phyloP scores from a whole-genome alignment of 2,797 vertebrate species.

The Pipistrellus pygmaeus region DNA sequence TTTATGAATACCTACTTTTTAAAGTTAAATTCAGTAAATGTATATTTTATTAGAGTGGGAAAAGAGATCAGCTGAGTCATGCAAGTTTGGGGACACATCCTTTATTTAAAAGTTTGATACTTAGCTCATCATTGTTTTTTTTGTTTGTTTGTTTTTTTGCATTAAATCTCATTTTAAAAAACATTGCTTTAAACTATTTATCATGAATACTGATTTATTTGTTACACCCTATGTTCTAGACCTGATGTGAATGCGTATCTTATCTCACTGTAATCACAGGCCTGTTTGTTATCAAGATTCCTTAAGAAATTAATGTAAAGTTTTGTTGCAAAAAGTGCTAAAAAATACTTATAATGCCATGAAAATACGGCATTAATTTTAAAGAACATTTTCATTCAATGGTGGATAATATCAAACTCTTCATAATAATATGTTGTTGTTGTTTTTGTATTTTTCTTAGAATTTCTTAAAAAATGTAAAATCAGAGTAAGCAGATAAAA shows the following conservation, averaged over 20 bases:
- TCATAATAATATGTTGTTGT: not conserved
- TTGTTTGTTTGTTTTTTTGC: not conserved
- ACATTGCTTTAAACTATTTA: not conserved
- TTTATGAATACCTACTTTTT: not conserved
- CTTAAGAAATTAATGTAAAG: not conserved
- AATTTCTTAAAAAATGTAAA: conserved; percentile 12
- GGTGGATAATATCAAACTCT: not conserved
- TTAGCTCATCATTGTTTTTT: not conserved
- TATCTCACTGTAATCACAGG: not conserved
- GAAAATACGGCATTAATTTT: not conserved
- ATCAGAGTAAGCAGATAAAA: conserved; percentile 32
- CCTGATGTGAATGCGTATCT: not conserved
- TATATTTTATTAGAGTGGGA: not conserved
- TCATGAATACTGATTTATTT: not conserved
- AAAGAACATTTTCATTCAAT: not conserved
- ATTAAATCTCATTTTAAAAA: not conserved
- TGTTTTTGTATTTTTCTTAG: not conserved
- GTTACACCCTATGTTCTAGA: not conserved
- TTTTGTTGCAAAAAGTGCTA: not conserved
- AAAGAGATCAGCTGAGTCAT: not conserved
- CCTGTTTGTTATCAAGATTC: not conserved
- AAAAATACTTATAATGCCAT: not conserved
- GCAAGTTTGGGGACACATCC: not conserved
- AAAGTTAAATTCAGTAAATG: not conserved
- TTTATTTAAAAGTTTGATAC: not conserved